Evolutionary conservation across 30 jellyfish, hydroid and myxozoan genomes (phyloP).

Genomic region (Chironex yamaguchii): DNA sequence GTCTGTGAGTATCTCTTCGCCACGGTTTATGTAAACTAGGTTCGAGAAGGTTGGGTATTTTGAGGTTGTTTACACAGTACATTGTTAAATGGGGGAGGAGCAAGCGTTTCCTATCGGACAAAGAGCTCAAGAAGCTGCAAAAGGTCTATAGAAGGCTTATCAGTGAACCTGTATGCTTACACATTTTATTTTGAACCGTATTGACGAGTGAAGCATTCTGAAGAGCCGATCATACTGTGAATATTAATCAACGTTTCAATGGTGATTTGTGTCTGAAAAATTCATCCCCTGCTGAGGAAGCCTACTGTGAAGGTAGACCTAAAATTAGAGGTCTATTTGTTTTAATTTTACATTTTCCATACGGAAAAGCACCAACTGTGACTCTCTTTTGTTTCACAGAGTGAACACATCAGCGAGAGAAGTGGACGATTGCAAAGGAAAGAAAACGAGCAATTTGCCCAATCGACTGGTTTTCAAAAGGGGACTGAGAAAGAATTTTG

Average conservation of each 20-base stretch:
- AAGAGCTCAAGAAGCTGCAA: background rate
- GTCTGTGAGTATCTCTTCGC: background rate
- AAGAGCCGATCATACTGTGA: too few species aligned
- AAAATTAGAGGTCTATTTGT: background rate
- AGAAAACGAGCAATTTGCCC: too few species aligned
- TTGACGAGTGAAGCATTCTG: too few species aligned
- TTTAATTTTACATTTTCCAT: too few species aligned
- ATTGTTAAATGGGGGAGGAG: background rate
- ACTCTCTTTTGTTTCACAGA: background rate
- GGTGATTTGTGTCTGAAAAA: background rate
- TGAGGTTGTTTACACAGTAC: background rate
- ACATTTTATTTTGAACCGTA: too few species aligned
- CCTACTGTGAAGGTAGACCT: background rate
- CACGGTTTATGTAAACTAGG: background rate
- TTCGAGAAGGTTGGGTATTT: background rate
- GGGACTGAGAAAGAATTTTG: too few species aligned
- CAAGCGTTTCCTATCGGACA: background rate
- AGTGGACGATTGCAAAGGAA: too few species aligned
- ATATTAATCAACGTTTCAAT: too few species aligned
- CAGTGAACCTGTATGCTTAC: too few species aligned
- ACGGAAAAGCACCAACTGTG: background rate
- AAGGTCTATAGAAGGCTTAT: background rate
- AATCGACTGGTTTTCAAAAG: too few species aligned
- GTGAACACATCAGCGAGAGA: too few species aligned
- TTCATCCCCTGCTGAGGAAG: background rate